These are phyloP conservation scores for Germaria angustata DNA, from an alignment of 2,888 invertebrate genomes.

Conservation along the genomic window DNA sequence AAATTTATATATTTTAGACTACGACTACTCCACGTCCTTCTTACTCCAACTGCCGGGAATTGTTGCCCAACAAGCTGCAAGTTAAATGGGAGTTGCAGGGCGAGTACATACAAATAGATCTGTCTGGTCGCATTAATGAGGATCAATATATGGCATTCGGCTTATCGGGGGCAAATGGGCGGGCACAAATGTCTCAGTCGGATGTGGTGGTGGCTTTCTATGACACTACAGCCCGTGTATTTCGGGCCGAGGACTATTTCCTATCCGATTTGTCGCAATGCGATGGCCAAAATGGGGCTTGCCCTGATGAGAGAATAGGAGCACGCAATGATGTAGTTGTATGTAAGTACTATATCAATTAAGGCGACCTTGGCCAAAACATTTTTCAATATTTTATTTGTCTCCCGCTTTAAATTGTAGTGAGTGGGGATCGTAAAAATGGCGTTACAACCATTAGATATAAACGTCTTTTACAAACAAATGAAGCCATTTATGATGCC, in stretches of 20 bases:
- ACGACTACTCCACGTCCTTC: conserved; percentile 87
- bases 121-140: conserved; percentile 88
- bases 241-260: conserved; percentile 91
- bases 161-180: conserved; percentile 88
- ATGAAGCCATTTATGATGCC: conserved; percentile 86
- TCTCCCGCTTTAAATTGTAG: conserved; percentile 70
- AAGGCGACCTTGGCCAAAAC: too few species aligned
- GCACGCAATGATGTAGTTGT: conserved; percentile 89
- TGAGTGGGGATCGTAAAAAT: conserved; percentile 88
- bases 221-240: conserved; percentile 82
- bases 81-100: conserved; percentile 92
- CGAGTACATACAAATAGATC: conserved; percentile 87
- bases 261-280: conserved; percentile 91
- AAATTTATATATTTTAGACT: conserved; percentile 82
- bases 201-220: conserved; percentile 92
- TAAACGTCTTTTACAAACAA: conserved; percentile 88
- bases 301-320: conserved; percentile 90
- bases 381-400: neutral
- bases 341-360: conserved; percentile 76
- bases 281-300: conserved; percentile 90
- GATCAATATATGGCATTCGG: conserved; percentile 95
- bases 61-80: conserved; percentile 90
- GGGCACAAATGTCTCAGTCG: conserved; percentile 88
- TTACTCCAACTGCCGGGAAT: conserved; percentile 90
- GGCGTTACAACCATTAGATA: conserved; percentile 91